phyloP scores from a whole-genome alignment of 2,888 invertebrate genomes.

The Cephus pygmeus region DNA sequence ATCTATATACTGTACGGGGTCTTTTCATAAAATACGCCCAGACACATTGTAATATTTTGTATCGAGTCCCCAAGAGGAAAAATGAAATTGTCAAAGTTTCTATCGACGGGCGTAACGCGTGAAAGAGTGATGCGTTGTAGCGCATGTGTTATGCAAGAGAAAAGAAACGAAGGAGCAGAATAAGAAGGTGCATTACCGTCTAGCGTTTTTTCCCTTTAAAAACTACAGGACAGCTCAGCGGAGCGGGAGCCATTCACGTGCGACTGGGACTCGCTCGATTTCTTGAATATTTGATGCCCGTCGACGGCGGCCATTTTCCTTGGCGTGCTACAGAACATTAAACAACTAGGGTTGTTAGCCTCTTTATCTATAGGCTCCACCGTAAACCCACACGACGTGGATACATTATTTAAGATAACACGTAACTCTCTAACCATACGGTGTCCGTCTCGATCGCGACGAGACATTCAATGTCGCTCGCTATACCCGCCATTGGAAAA shows the following conservation, averaged over 20 bases:
- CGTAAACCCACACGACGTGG: slow-evolving; percentile 37
- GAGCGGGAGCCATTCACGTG: neutral
- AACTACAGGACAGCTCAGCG: neutral
- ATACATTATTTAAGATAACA: slow-evolving; percentile 53
- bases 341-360: slow-evolving; percentile 58
- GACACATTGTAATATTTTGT: neutral
- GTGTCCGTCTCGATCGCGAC: neutral
- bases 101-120: neutral
- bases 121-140: neutral
- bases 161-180: slow-evolving; percentile 10
- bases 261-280: slow-evolving; percentile 16
- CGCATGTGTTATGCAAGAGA: neutral
- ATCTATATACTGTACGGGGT: neutral
- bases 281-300: slow-evolving; percentile 52
- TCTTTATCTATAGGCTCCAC: slow-evolving; percentile 46
- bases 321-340: slow-evolving; percentile 53
- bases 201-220: neutral
- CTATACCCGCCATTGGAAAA: neutral
- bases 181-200: neutral
- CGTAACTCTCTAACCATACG: slow-evolving; percentile 26
- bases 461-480: neutral
- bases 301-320: slow-evolving; percentile 47
- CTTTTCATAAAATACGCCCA: neutral
- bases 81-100: neutral
- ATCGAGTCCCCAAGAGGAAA: neutral